Evolutionary conservation across 2,888 invertebrate genomes (phyloP).

Genomic region (Calameuta filiformis): DNA sequence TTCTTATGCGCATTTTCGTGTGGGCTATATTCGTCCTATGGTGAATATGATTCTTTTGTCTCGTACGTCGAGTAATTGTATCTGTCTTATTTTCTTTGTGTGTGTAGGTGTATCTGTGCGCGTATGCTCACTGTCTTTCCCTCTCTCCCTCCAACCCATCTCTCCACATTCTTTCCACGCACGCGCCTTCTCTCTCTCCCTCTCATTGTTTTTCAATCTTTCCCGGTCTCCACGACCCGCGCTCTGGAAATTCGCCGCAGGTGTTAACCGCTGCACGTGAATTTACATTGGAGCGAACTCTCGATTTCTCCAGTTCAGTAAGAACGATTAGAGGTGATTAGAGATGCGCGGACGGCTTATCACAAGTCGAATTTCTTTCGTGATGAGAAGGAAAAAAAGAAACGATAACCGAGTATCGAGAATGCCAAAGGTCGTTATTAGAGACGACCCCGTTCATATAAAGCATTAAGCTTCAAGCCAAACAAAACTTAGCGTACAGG

Average conservation of each 20-base stretch:
- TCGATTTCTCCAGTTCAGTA: not conserved
- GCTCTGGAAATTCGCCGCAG: not conserved
- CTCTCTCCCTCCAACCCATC: not conserved
- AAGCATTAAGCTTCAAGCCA: slow-evolving; percentile 60
- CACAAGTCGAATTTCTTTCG: slow-evolving; percentile 1
- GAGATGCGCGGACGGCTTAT: not conserved
- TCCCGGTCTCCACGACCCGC: not conserved
- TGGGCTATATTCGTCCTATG: not conserved
- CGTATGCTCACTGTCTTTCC: slow-evolving; percentile 10
- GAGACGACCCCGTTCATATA: slow-evolving; percentile 18
- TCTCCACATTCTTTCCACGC: not conserved
- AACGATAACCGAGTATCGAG: slow-evolving; percentile 21
- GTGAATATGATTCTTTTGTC: not conserved
- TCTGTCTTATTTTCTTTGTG: not conserved
- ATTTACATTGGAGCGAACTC: not conserved
- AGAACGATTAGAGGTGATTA: not conserved
- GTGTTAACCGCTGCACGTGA: not conserved
- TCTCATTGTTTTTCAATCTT: slow-evolving; percentile 1
- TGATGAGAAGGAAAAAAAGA: slow-evolving; percentile 17
- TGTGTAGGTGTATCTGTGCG: slow-evolving; percentile 22
- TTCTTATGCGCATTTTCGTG: slow-evolving; percentile 14
- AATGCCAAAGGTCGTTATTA: slow-evolving; percentile 29
- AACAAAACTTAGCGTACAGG: slow-evolving; percentile 49
- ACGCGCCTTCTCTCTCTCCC: not conserved
- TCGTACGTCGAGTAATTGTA: not conserved